Conservation (phyloP, 2,797 vertebrate species). For the Neomorphus geoffroyi region DNA sequence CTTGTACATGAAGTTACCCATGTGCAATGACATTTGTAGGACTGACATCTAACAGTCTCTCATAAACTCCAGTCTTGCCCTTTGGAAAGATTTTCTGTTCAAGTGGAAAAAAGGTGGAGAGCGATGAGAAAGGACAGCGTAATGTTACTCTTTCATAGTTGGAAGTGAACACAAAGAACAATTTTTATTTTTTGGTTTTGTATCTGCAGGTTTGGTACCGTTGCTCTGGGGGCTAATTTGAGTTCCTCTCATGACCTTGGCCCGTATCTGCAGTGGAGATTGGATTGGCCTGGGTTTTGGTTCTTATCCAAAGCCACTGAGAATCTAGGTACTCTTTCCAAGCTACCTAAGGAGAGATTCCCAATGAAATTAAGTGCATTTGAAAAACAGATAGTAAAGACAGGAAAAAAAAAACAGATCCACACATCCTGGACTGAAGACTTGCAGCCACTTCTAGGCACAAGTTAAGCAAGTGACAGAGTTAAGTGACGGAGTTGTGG, state of each 20-base stretch:
- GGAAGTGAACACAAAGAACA: not conserved
- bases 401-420: not conserved
- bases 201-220: not conserved
- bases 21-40: not conserved
- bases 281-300: not conserved
- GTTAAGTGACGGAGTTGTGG: not conserved
- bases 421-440: not conserved
- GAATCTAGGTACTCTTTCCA: not conserved
- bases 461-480: not conserved
- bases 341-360: not conserved
- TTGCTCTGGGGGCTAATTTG: not conserved
- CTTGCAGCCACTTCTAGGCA: not conserved
- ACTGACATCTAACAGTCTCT: not conserved
- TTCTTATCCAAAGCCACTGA: not conserved
- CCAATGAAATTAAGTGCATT: not conserved
- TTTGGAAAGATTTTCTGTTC: not conserved
- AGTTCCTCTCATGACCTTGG: not conserved
- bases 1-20: not conserved
- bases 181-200: not conserved
- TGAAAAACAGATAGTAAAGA: not conserved
- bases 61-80: not conserved
- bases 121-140: not conserved
- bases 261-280: not conserved
- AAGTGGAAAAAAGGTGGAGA: not conserved
- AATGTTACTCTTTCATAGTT: not conserved